A percentile compares a stretch with the other conserved stretches of the same genome.
Conservation (phyloP, 2,888 invertebrate genomes). For the Himalopsyche anomala region DNA sequence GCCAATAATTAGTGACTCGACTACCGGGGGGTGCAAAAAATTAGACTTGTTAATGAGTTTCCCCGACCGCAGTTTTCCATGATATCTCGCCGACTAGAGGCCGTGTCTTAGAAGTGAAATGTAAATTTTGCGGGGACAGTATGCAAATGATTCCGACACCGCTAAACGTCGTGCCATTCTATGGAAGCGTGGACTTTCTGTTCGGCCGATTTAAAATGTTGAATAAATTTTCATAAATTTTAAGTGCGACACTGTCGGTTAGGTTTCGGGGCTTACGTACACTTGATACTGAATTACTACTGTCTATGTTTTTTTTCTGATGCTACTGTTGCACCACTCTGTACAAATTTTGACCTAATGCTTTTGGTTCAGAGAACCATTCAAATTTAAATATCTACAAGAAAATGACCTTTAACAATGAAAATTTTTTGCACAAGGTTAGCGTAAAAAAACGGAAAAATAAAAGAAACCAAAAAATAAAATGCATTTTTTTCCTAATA, state of each 20-base stretch:
- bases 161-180: slow-evolving; percentile 62
- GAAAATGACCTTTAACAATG: no score
- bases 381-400: no score
- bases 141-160: slow-evolving; percentile 62
- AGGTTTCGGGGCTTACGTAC: slow-evolving; percentile 9
- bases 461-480: no score
- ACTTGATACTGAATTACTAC: slow-evolving; percentile 20
- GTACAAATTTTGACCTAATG: neutral
- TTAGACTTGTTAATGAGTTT: slow-evolving; percentile 65
- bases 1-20: slow-evolving; percentile 64
- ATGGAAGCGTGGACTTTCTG: slow-evolving; percentile 46
- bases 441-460: no score
- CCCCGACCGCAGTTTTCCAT: slow-evolving; percentile 56
- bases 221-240: slow-evolving; percentile 65
- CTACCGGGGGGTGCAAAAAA: slow-evolving; percentile 62
- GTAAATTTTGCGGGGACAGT: slow-evolving; percentile 56
- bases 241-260: slow-evolving; percentile 27
- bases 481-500: no score
- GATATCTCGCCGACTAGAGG: slow-evolving; percentile 56
- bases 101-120: slow-evolving; percentile 53
- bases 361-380: no score
- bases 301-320: neutral
- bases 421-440: no score
- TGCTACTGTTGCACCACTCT: neutral
- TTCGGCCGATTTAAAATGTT: slow-evolving; percentile 63